Evolutionary conservation across 2,797 vertebrate species (phyloP), one percentile per base, ranked within the genome.

Genomic region (Pempheris klunzingeri): DNA sequence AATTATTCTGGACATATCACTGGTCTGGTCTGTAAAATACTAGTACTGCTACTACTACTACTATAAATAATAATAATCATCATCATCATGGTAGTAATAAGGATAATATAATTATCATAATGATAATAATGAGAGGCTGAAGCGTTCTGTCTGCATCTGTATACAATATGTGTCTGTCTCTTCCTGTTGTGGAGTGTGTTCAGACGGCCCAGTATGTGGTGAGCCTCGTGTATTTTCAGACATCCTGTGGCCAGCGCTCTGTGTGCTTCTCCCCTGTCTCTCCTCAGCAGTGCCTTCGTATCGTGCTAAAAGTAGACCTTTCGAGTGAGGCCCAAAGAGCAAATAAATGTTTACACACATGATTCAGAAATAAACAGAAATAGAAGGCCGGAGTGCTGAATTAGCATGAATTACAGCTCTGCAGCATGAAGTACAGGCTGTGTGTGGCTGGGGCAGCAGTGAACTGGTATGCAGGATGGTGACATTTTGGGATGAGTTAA

Each of bases 281-380:
- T 71, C 34, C 65, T 57, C 74, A 50, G 64, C 80, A 67, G 41
- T 66, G 80, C 66, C 50, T 71, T 78, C 8, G 63, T 82, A 62
- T 62, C 39, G 24, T 50, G 72, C 89, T 91, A 89, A 90, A 92
- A 85, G 89, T 90, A 88, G 82, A 44, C 60, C 65, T 78, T 20
- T 52, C 13, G 4, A 64, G 62, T 18, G 7, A 59, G 55, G 63
- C 67, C 77, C 70, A 81, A 76, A 49, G 69, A 84, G 83, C 87
- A 90, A 92, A 91, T 90, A 86, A 92, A 89, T 92, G 92, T 93
- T 93, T 90, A 90, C 85, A 71, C 68, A 78, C 67, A 67, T 38
- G 20, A 63, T 71, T 88, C 71, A 63, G 69, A 91, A 92, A 88
- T 91, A 86, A 89, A 84, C 81, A 67, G 71, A 77, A 71, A 61